Base-by-base conservation (phyloP, 2,888 invertebrate species). In the Aphidoletes aphidimyza region DNA sequence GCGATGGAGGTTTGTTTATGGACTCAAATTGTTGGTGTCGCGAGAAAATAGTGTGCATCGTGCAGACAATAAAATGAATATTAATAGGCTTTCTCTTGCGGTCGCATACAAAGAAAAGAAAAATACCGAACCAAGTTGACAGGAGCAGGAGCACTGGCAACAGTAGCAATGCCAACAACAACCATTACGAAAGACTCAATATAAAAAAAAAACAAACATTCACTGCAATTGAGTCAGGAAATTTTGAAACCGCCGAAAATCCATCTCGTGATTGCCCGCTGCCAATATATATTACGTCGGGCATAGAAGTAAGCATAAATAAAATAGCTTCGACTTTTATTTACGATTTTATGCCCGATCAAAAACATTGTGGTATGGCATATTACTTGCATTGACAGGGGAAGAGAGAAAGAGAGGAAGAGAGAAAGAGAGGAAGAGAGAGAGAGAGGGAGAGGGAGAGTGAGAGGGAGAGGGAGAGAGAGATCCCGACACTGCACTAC, bases 301-400 rank as follows among this genome's bases (percentile, higher is more conserved):
- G 30, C 54, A 54, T 54, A 54, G 42, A 42, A 54, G 22, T 54
- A 54, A 26, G 54, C 54, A 54, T 54, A 54, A 54, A 69, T 69
- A 69, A 69, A 69, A 69, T 30, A 69, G 30, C 30, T n/a, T n/a
- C 69, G 69, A 69, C 30, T 69, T 69, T 69, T 69, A 69, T 69
- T 69, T 69, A 69, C 34, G 69, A 30, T 30, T 69, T 69, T 34
- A 69, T 69, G 17, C 47, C 17, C 22, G 22, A 54, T 54, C 54
- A 42, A 42, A 42, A 42, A 42, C 42, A 42, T 42, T 6, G 42
- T 42, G 42, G 42, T 42, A 42, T 42, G 42, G n/a, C 42, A 9
- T 14, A 14, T 6, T 42, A 42, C 42, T 42, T 42, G 42, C 6
- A 42, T 9, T 9, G 14, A 42, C 6, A 42, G 42, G 14, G 42